Evolutionary conservation across 1,140 invertebrate genomes (phyloP).

Genomic region (Aphelenchoides fujianensis): DNA sequence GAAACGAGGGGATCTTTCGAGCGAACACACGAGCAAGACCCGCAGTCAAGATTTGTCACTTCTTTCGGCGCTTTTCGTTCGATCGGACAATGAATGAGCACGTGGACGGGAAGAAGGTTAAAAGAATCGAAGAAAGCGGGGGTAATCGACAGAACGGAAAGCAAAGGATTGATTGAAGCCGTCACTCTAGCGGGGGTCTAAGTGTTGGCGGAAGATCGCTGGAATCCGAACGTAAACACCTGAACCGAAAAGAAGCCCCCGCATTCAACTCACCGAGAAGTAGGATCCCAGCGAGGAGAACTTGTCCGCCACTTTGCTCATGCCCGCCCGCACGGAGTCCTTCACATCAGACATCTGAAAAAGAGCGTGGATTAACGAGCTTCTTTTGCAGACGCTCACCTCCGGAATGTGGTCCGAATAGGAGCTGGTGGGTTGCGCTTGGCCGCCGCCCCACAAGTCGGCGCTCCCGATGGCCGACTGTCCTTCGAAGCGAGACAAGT

Average conservation of each 20-base stretch:
- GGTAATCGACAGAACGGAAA: too few species aligned
- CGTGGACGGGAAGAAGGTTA: too few species aligned
- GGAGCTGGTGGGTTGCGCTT: conserved; percentile 28
- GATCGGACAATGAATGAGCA: too few species aligned
- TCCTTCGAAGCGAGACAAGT: conserved; percentile 77
- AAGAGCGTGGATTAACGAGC: not conserved
- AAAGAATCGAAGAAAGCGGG: conserved; percentile 10
- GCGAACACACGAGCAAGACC: too few species aligned
- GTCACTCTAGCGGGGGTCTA: not conserved
- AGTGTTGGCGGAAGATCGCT: conserved; percentile 9
- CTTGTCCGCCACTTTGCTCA: conserved; percentile 89
- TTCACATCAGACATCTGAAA: conserved; percentile 83
- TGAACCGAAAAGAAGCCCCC: not conserved
- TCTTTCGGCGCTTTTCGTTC: too few species aligned
- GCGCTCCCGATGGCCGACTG: conserved; percentile 66
- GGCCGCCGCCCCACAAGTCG: conserved; percentile 78
- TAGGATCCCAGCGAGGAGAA: conserved; percentile 86
- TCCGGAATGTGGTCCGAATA: conserved; percentile 68
- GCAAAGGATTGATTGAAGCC: not conserved
- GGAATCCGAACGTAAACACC: not conserved
- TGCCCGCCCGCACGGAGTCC: conserved; percentile 90
- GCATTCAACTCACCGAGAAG: conserved; percentile 29
- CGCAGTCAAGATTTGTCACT: too few species aligned
- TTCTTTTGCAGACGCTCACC: conserved; percentile 17
- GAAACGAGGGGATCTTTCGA: too few species aligned